Percentiles rank a stretch among this genome's conserved stretches.
Conservation (phyloP, 30 jellyfish, hydroid and myxozoan species). For the Nemopilema nomurai region DNA sequence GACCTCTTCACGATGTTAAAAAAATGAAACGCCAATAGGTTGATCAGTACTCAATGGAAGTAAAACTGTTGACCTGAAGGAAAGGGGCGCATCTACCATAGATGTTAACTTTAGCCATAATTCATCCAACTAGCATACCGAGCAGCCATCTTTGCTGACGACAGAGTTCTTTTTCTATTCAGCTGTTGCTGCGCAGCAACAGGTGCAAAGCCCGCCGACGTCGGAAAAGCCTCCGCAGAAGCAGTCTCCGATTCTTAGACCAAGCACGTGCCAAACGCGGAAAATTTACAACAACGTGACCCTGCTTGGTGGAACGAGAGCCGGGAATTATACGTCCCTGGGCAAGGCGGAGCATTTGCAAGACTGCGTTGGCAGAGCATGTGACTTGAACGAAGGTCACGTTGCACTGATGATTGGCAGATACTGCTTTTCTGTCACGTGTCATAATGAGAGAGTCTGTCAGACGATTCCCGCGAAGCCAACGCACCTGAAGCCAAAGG, state of each 20-base stretch:
- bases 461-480: conserved; percentile 98
- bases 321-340: conserved; percentile 95
- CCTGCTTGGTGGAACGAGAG: conserved; percentile 92
- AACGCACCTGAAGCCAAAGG: conserved; percentile 92
- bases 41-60: too few species aligned
- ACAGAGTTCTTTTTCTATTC: neutral
- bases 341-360: conserved; percentile 94
- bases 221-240: conserved; percentile 69
- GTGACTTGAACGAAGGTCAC: conserved; percentile 96
- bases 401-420: conserved; percentile 95
- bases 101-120: too few species aligned
- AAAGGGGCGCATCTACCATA: too few species aligned
- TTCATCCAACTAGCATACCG: too few species aligned
- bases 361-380: conserved; percentile 97
- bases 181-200: conserved; percentile 9
- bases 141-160: too few species aligned
- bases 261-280: conserved; percentile 97
- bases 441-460: conserved; percentile 92
- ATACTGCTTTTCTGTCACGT: conserved; percentile 94
- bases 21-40: too few species aligned
- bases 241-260: conserved; percentile 94
- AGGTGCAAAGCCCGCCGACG: conserved; percentile 35
- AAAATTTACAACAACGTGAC: conserved; percentile 94
- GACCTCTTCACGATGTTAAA: too few species aligned
- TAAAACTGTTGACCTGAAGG: too few species aligned